Conservation (phyloP, 2,888 invertebrate genomes). For the Leptogaster cylindrica region DNA sequence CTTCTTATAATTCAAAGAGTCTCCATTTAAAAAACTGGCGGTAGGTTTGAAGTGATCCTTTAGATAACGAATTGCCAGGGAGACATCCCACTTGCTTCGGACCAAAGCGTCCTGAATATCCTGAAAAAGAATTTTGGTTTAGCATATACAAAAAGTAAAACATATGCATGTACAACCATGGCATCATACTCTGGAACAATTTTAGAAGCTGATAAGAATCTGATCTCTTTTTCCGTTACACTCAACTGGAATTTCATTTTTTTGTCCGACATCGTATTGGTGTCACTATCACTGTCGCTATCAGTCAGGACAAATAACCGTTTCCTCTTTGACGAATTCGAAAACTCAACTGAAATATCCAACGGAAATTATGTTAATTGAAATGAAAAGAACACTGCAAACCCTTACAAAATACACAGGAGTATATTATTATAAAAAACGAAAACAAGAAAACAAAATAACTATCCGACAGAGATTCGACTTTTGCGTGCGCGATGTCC, state of each 20-base stretch:
- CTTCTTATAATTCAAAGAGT: slow-evolving; percentile 28
- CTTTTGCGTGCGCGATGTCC: no score
- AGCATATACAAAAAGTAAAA: not conserved
- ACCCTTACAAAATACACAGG: no score
- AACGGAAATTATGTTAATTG: no score
- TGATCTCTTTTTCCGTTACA: slow-evolving; percentile 58
- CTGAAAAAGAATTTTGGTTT: slow-evolving; percentile 49
- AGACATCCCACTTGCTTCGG: slow-evolving; percentile 60
- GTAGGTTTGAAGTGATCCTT: slow-evolving; percentile 52
- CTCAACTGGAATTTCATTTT: slow-evolving; percentile 55
- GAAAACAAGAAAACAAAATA: no score
- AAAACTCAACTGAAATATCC: no score
- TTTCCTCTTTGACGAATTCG: no score
- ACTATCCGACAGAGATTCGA: no score
- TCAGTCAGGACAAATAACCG: slow-evolving; percentile 59
- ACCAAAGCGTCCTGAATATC: slow-evolving; percentile 62
- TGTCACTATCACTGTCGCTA: slow-evolving; percentile 57
- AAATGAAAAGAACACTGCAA: no score
- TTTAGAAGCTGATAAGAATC: slow-evolving; percentile 58
- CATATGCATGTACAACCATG: no score
- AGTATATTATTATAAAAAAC: no score
- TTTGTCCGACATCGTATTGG: slow-evolving; percentile 48
- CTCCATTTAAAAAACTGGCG: slow-evolving; percentile 8
- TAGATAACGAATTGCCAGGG: slow-evolving; percentile 56
- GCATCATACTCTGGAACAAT: slow-evolving; percentile 58